Evolutionary conservation across 1,140 invertebrate species (phyloP), one percentile per base, ranked within the genome.

Genomic region (Nebria ingens): DNA sequence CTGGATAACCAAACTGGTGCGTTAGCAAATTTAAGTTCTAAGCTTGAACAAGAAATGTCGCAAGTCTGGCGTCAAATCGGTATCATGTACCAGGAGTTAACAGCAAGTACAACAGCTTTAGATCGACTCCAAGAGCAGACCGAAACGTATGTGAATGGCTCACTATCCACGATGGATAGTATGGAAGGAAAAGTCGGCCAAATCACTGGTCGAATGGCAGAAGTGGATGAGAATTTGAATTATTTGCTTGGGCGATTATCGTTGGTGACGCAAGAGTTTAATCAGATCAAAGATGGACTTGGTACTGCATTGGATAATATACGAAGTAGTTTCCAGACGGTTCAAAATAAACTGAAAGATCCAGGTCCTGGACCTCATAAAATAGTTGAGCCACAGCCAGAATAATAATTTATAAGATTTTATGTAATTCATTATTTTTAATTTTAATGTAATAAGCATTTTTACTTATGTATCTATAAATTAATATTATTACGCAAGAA

Each of bases 61-160:
- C 85, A 89, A 66, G 87, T 92, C 1, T 91, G 89, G 89, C 71
- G 87, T 15, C 88, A 90, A 71, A 90, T 91, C 60, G 87, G 88
- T 56, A 88, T 90, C 15, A 90, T 93, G 86, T 87, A 91, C 68
- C 81, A 86, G 58, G 86, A 91, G 65, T 82, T 93, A 63, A 83
- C 79, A 15, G 80, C 84, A 51, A 91, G 82, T 64, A 83, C 86
- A 6, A 79, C 80, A 40, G 77, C 86, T 1, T 69, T 93, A 2
- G 83, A 86, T 52, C 77, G 81, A 53, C 73, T 91, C n/a, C 85
- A 91, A 68, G 77, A 83, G 57, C 86, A 87, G 64, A 89, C 88
- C 17, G 83, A 85, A 61, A 76, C 76, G 40, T 91, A 91, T 64
- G 86, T 91, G 19, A 91, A 87, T 69, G 86, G 83, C 25, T 91